Percentiles rank a stretch among this genome's conserved stretches.
Conservation (phyloP, 2,113 vertebrate species). For the Otolemur garnettii region DNA sequence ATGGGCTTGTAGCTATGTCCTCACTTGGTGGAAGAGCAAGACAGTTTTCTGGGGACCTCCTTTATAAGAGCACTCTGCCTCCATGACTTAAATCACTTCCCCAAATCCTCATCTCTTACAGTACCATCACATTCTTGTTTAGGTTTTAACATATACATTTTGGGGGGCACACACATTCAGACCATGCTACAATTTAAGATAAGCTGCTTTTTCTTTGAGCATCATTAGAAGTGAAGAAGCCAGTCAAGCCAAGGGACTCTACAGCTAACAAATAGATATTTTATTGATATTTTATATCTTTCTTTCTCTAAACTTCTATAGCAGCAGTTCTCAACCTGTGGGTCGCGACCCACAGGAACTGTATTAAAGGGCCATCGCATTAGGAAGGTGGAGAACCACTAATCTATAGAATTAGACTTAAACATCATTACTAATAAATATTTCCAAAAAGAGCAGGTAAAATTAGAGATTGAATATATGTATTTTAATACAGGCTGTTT, state of each 20-base stretch:
- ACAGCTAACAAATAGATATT: not conserved
- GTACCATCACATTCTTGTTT: not conserved
- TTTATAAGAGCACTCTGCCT: not conserved
- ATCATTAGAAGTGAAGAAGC: conserved; percentile 32
- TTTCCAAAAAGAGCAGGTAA: conserved; percentile 14
- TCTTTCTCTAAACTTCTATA: not conserved
- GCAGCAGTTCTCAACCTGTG: too few relatives aligned
- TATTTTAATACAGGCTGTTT: not conserved
- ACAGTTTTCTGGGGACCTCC: not conserved
- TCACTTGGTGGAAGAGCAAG: not conserved
- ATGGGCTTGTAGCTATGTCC: not conserved
- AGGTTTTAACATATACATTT: not conserved
- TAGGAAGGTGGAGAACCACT: too few relatives aligned
- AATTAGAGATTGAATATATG: not conserved
- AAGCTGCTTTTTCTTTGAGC: not conserved
- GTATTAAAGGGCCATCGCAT: too few relatives aligned
- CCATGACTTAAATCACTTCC: not conserved
- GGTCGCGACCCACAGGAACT: too few relatives aligned
- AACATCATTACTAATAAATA: not conserved
- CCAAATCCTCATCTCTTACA: too few relatives aligned
- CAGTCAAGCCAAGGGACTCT: not conserved
- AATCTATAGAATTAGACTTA: not conserved
- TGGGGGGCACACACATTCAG: too few relatives aligned
- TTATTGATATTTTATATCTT: not conserved
- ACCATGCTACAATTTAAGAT: not conserved